Evolutionary conservation across 2,113 vertebrate genomes (phyloP).

Genomic region (Lepus europaeus): DNA sequence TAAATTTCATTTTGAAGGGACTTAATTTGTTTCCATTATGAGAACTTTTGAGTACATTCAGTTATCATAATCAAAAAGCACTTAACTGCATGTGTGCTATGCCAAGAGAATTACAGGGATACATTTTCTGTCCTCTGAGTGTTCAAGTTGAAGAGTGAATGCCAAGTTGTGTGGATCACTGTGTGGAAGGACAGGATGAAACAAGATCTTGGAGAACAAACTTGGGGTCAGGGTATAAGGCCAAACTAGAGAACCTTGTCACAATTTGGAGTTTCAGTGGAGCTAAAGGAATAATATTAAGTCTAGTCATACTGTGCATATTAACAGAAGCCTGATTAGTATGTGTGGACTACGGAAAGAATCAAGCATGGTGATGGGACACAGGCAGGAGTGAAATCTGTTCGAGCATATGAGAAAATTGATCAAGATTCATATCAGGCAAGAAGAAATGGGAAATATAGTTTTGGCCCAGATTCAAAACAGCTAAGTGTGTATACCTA

Average conservation of each 20-base stretch:
- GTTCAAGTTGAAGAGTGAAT: constrained; percentile 34
- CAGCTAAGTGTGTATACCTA: not conserved
- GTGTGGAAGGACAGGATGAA: constrained; percentile 1
- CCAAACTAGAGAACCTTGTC: not conserved
- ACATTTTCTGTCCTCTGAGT: constrained; percentile 59
- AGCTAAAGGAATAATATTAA: not conserved
- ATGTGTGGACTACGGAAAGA: not conserved
- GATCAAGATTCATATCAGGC: not conserved
- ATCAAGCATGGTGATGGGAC: not conserved
- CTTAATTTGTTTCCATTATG: constrained; percentile 77
- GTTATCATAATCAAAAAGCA: constrained; percentile 73
- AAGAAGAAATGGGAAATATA: constrained; percentile 5
- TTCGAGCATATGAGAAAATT: not conserved
- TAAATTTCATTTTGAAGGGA: constrained; percentile 72
- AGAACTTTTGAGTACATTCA: constrained; percentile 67
- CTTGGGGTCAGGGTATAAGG: not conserved
- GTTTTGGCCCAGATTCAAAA: constrained; percentile 22
- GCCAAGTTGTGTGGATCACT: constrained; percentile 30
- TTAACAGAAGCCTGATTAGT: not conserved
- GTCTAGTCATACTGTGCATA: not conserved
- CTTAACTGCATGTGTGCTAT: constrained; percentile 61
- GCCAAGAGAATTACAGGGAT: constrained; percentile 62
- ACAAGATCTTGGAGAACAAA: not conserved
- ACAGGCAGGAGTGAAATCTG: not conserved
- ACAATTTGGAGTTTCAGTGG: not conserved